Evolutionary conservation across 2,113 vertebrate species (phyloP).

Genomic region (Aspiorhynchus laticeps): DNA sequence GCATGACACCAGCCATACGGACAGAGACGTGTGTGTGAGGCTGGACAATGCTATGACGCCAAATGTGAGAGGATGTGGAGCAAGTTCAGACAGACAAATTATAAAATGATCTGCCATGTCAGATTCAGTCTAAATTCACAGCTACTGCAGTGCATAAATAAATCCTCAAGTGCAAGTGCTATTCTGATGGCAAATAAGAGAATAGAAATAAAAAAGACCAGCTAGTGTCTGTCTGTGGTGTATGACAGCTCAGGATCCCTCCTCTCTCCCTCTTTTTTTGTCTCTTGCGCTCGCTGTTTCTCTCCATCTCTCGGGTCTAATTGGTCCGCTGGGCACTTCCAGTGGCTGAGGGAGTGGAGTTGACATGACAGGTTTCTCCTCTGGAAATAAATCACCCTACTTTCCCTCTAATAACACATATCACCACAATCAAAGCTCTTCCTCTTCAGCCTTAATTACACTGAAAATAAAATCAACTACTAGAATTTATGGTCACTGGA

Average conservation of each 20-base stretch:
- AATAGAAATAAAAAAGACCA: neutral
- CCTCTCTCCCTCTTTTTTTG: slow-evolving; percentile 59
- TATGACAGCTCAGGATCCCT: slow-evolving; percentile 60
- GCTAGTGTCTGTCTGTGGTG: neutral
- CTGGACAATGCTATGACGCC: slow-evolving; percentile 14
- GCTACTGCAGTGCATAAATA: neutral
- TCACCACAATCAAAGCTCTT: slow-evolving; percentile 23
- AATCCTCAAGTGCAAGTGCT: neutral
- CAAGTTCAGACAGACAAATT: slow-evolving; percentile 8
- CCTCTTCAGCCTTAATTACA: slow-evolving; percentile 30
- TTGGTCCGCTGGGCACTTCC: slow-evolving; percentile 73
- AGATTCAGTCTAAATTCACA: neutral
- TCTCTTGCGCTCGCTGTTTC: slow-evolving; percentile 52
- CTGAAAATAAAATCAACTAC: neutral
- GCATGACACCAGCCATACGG: slow-evolving; percentile 75
- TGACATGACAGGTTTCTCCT: slow-evolving; percentile 64
- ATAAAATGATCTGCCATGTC: neutral
- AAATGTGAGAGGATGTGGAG: neutral
- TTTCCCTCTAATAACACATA: slow-evolving; percentile 38
- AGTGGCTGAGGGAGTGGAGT: slow-evolving; percentile 51
- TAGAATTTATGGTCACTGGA: neutral
- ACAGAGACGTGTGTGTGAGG: slow-evolving; percentile 56
- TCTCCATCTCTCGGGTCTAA: slow-evolving; percentile 65
- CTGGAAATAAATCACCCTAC: slow-evolving; percentile 70
- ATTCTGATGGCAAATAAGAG: neutral